phyloP scores from a whole-genome alignment of 2,888 invertebrate genomes.

The Cinara cedri region DNA sequence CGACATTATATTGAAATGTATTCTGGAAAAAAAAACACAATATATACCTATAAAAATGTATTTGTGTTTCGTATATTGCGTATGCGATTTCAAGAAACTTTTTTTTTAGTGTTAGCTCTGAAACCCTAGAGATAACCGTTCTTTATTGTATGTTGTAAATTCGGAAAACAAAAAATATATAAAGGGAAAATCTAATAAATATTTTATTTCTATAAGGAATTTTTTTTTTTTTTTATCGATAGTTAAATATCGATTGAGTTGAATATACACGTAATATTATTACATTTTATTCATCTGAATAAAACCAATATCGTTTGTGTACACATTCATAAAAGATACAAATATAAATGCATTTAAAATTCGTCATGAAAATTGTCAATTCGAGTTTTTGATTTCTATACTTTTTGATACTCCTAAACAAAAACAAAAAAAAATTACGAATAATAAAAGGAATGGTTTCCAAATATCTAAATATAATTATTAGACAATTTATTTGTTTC shows the following conservation, averaged over 20 bases:
- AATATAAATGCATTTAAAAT: too few relatives aligned
- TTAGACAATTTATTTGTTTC: too few relatives aligned
- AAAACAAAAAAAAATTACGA: too few relatives aligned
- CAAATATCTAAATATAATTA: too few relatives aligned
- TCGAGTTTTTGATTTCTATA: too few relatives aligned
- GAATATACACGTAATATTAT: not conserved
- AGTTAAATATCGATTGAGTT: conserved; percentile 12
- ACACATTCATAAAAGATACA: too few relatives aligned
- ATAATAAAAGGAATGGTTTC: too few relatives aligned
- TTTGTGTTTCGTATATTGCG: not conserved
- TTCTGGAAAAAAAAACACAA: conserved; percentile 5
- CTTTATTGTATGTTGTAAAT: conserved; percentile 29
- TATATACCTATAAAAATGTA: not conserved
- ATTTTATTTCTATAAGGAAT: conserved; percentile 22
- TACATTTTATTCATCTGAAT: too few relatives aligned
- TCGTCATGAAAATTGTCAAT: too few relatives aligned
- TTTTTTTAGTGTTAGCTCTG: not conserved
- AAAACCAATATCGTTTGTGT: too few relatives aligned
- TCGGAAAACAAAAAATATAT: conserved; percentile 10
- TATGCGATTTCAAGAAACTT: not conserved
- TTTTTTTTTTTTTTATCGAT: not conserved
- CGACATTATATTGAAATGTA: not conserved
- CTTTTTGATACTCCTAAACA: too few relatives aligned
- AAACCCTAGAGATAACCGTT: conserved; percentile 25
- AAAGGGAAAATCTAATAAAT: conserved; percentile 32